A percentile compares a stretch with the other conserved stretches of the same genome.
phyloP scores from a whole-genome alignment of 2,888 invertebrate genomes.

The Pandemis heparana region DNA sequence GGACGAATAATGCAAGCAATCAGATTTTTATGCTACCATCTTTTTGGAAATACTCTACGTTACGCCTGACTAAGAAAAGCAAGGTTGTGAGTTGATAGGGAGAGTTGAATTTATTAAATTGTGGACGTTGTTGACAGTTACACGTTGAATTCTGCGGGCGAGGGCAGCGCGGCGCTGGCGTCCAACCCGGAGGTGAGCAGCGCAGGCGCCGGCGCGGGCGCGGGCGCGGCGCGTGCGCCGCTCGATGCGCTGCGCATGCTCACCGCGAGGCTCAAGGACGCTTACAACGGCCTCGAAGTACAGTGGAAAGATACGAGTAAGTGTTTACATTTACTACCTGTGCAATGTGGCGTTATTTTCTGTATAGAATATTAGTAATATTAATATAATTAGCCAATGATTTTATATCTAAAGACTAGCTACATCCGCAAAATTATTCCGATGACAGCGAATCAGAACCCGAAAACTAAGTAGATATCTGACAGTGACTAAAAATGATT shows the following conservation, averaged over 20 bases:
- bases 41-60: too few relatives aligned
- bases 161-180: slow-evolving; percentile 88
- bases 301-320: slow-evolving; percentile 89
- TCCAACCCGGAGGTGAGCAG: slow-evolving; percentile 90
- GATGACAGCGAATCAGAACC: too few relatives aligned
- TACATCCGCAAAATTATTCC: too few relatives aligned
- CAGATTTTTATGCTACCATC: too few relatives aligned
- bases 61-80: too few relatives aligned
- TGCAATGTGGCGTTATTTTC: not conserved
- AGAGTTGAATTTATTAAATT: not conserved
- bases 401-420: too few relatives aligned
- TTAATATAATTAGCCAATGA: too few relatives aligned
- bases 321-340: not conserved
- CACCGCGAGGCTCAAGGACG: slow-evolving; percentile 93
- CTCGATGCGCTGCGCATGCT: slow-evolving; percentile 91
- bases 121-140: slow-evolving; percentile 78
- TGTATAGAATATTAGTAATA: not conserved
- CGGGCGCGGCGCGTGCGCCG: slow-evolving; percentile 87
- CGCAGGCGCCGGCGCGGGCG: slow-evolving; percentile 69
- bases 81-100: too few relatives aligned
- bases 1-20: too few relatives aligned
- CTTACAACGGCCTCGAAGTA: slow-evolving; percentile 96
- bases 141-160: slow-evolving; percentile 87
- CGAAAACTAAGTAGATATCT: too few relatives aligned
- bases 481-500: too few relatives aligned